Percentiles rank a stretch among this genome's conserved stretches.
phyloP scores from a whole-genome alignment of 2,888 invertebrate species.

The Synanthedon formicaeformis region DNA sequence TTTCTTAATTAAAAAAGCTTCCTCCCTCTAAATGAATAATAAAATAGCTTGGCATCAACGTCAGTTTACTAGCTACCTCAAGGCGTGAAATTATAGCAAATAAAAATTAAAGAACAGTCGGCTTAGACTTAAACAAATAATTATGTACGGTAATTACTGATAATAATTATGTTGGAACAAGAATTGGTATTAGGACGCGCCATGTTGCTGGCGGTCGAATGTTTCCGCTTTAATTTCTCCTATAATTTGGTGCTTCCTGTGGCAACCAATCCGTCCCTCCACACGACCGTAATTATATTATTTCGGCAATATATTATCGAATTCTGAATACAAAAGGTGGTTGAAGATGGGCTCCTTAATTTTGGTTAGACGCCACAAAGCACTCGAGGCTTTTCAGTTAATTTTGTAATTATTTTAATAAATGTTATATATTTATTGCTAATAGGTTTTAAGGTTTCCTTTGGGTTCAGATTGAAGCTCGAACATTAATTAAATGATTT shows the following conservation, averaged over 20 bases:
- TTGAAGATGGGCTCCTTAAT: constrained; percentile 52
- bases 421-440: no score
- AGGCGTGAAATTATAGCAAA: background rate
- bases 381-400: background rate
- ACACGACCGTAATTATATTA: constrained; percentile 68
- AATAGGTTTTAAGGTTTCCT: no score
- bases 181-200: constrained; percentile 48
- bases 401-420: background rate
- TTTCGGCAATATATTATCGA: constrained; percentile 71
- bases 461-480: no score
- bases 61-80: background rate
- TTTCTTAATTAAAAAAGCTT: no score
- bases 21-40: no score
- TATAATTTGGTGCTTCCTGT: constrained; percentile 67
- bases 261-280: constrained; percentile 66
- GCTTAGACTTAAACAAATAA: constrained; percentile 30
- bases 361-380: constrained; percentile 37
- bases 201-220: constrained; percentile 70
- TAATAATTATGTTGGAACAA: constrained; percentile 51
- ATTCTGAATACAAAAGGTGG: constrained; percentile 63
- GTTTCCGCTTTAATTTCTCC: constrained; percentile 72
- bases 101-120: background rate
- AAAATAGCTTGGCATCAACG: no score
- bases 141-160: constrained; percentile 54
- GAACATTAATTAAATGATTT: no score